Percentiles rank a stretch among this genome's conserved stretches.
phyloP scores from a whole-genome alignment of 2,797 vertebrate species.

The Hydrophis major region DNA sequence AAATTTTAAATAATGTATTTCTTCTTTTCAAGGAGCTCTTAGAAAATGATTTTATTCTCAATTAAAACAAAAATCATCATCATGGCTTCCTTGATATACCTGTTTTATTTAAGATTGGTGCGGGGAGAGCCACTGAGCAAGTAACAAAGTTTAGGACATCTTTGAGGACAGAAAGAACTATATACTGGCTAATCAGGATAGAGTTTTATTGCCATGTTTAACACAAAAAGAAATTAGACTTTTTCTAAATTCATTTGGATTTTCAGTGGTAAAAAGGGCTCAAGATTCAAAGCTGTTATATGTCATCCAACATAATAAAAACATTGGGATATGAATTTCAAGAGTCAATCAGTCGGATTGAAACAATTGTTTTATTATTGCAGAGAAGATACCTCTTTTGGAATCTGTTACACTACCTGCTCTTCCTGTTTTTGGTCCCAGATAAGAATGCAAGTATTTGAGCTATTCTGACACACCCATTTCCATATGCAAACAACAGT shows the following conservation, averaged over 20 bases:
- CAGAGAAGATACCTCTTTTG: conserved; percentile 54
- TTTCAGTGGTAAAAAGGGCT: neutral
- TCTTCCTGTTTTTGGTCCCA: conserved; percentile 45
- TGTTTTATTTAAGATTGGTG: neutral
- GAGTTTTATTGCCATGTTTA: conserved; percentile 29
- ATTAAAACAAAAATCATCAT: neutral
- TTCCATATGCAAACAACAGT: conserved; percentile 53
- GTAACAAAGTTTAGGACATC: neutral
- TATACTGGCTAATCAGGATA: neutral
- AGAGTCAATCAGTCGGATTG: conserved; percentile 33
- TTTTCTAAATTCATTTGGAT: conserved; percentile 18
- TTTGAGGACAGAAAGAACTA: neutral
- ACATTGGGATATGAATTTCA: conserved; percentile 3
- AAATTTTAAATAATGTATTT: conserved; percentile 10
- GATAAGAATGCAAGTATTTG: conserved; percentile 18
- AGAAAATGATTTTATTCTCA: neutral
- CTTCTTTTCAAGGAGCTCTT: neutral
- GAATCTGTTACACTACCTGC: conserved; percentile 49
- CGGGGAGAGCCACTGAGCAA: neutral
- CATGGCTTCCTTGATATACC: conserved; percentile 1
- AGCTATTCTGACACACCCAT: conserved; percentile 39
- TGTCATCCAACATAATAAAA: conserved; percentile 24
- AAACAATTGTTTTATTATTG: conserved; percentile 47
- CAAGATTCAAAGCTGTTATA: neutral
- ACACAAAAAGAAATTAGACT: neutral